Conservation (phyloP, 2,113 vertebrate species). For the Thalassarche chlororhynchos region DNA sequence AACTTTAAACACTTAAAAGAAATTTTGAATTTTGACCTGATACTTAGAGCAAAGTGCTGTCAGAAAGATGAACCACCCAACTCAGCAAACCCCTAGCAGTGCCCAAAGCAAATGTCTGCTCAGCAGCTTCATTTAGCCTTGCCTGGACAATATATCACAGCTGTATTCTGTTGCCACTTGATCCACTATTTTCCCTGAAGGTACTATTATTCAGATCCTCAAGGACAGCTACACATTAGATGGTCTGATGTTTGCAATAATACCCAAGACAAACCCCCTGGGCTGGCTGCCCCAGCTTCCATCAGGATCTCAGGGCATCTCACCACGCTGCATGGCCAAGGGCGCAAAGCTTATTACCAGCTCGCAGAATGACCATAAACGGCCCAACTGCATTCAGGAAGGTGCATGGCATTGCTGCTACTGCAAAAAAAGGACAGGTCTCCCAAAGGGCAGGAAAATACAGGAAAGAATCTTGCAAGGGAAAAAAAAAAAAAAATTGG, state of each 20-base stretch:
- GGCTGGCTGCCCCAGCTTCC: background rate
- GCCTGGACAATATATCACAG: background rate
- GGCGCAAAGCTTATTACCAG: background rate
- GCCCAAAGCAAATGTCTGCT: background rate
- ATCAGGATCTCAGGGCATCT: background rate
- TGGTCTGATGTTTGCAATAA: background rate
- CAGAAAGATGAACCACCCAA: background rate
- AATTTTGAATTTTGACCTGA: background rate
- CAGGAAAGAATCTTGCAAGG: background rate
- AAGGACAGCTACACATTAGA: background rate
- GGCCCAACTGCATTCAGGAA: background rate
- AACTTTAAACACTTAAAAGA: background rate
- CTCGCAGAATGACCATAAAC: background rate
- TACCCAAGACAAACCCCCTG: background rate
- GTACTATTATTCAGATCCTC: background rate
- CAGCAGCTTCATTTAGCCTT: background rate
- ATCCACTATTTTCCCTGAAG: background rate
- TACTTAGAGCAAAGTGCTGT: background rate
- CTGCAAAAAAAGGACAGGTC: no score
- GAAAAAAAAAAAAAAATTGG: background rate
- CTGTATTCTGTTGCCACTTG: background rate
- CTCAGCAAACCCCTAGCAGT: background rate
- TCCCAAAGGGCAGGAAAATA: background rate
- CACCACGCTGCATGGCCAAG: accelerated
- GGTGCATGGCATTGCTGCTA: background rate